Percentiles rank a stretch among this genome's conserved stretches.
These are phyloP conservation scores for Onthophagus taurus DNA, from an alignment of 1,140 invertebrate genomes.

Conservation along the genomic window DNA sequence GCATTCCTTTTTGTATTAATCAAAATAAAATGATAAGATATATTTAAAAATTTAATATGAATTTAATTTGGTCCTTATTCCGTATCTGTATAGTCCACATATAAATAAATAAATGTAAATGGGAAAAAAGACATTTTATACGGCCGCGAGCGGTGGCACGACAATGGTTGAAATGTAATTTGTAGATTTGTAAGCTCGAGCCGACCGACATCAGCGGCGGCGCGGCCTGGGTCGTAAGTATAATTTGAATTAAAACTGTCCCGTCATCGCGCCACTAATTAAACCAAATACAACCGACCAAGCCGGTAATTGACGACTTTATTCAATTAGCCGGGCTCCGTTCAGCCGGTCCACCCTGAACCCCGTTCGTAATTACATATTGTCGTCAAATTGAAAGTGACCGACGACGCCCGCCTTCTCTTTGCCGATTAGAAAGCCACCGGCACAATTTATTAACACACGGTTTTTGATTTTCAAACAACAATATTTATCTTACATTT, in stretches of 20 bases:
- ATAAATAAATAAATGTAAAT: conserved; percentile 13
- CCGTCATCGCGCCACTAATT: conserved; percentile 25
- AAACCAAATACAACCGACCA: conserved; percentile 20
- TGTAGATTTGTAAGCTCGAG: conserved; percentile 23
- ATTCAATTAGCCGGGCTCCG: conserved; percentile 4
- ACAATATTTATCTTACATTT: too few relatives aligned
- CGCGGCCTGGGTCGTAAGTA: conserved; percentile 11
- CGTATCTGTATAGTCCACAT: too few relatives aligned
- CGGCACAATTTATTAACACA: too few relatives aligned
- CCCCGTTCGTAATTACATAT: conserved; percentile 15
- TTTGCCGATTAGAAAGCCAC: conserved; percentile 14
- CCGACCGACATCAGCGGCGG: too few relatives aligned
- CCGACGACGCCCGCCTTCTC: too few relatives aligned
- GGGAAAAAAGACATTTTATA: conserved; percentile 18
- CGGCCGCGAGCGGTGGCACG: conserved; percentile 6
- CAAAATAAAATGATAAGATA: too few relatives aligned
- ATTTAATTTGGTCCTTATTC: too few relatives aligned
- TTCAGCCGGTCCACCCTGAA: neutral
- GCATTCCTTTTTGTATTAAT: too few relatives aligned
- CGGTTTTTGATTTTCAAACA: too few relatives aligned
- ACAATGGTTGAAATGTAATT: conserved; percentile 25
- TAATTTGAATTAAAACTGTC: conserved; percentile 25
- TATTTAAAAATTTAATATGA: too few relatives aligned
- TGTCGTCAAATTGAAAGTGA: conserved; percentile 10
- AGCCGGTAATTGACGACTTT: conserved; percentile 7